phyloP scores from a whole-genome alignment of 2,888 invertebrate species.

The Aleiodes leptofemur region DNA sequence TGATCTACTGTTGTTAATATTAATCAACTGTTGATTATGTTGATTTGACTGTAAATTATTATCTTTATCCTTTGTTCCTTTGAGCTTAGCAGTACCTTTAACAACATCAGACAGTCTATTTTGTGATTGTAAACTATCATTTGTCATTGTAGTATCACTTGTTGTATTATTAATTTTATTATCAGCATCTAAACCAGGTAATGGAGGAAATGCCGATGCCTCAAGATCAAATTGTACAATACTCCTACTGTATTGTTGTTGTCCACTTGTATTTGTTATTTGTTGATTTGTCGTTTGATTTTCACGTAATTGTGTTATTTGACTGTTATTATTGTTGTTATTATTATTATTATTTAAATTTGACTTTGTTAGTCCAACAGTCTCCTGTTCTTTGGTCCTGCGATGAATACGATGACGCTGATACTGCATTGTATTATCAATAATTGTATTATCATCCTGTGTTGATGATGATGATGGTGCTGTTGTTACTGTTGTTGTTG shows the following conservation, averaged over 20 bases:
- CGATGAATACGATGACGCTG: slow-evolving; percentile 72
- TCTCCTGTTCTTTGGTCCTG: slow-evolving; percentile 73
- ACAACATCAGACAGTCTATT: slow-evolving; percentile 88
- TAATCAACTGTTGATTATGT: slow-evolving; percentile 60
- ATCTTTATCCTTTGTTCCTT: slow-evolving; percentile 73
- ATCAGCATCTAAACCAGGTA: slow-evolving; percentile 81
- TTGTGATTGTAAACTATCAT: slow-evolving; percentile 73
- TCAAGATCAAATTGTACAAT: slow-evolving; percentile 85
- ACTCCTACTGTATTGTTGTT: slow-evolving; percentile 75
- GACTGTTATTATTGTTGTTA: slow-evolving; percentile 40
- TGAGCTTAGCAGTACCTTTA: slow-evolving; percentile 83
- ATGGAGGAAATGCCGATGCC: slow-evolving; percentile 87
- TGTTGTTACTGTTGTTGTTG: slow-evolving; percentile 56
- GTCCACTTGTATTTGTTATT: slow-evolving; percentile 56
- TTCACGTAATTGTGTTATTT: slow-evolving; percentile 20
- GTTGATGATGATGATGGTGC: slow-evolving; percentile 59
- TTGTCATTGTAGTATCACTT: slow-evolving; percentile 11
- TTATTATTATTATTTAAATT: slow-evolving; percentile 24
- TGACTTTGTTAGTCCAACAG: slow-evolving; percentile 34
- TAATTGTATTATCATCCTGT: slow-evolving; percentile 51
- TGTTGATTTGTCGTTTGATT: slow-evolving; percentile 43
- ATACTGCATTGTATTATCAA: slow-evolving; percentile 60
- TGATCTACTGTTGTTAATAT: slow-evolving; percentile 68
- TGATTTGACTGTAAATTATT: slow-evolving; percentile 23
- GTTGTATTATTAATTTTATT: slow-evolving; percentile 18